These are phyloP conservation scores for Ormia ochracea DNA, from an alignment of 2,888 invertebrate genomes.

Conservation along the genomic window DNA sequence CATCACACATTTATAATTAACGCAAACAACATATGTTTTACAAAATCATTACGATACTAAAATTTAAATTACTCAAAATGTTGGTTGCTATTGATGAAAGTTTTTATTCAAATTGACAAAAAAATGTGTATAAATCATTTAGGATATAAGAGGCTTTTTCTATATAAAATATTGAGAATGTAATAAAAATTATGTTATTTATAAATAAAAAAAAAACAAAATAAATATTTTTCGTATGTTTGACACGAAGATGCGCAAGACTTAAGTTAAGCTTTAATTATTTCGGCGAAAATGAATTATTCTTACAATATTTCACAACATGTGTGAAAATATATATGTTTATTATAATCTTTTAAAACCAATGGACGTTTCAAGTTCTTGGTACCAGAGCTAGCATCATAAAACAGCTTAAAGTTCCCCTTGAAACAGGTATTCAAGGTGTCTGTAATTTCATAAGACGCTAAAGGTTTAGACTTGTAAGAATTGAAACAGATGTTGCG, in stretches of 20 bases:
- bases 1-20: too few species aligned
- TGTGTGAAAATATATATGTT: conserved; percentile 64
- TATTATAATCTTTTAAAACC: conserved; percentile 62
- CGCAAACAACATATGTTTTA: too few species aligned
- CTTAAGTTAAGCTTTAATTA: not conserved
- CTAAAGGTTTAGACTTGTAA: conserved; percentile 14
- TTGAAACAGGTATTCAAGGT: conserved; percentile 49
- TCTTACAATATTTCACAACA: conserved; percentile 68
- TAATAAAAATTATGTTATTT: not conserved
- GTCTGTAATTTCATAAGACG: conserved; percentile 46
- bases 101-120: too few species aligned
- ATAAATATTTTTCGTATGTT: conserved; percentile 19
- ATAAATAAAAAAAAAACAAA: not conserved
- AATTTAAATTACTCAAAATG: too few species aligned
- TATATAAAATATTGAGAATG: not conserved
- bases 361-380: conserved; percentile 62
- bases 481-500: conserved; percentile 30
- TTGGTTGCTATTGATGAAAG: too few species aligned
- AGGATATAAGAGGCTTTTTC: not conserved
- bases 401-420: conserved; percentile 36
- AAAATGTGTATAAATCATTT: too few species aligned
- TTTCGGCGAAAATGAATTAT: not conserved
- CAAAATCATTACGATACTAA: too few species aligned
- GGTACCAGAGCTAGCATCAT: conserved; percentile 17
- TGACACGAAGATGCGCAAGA: not conserved